Conservation (phyloP, 1,140 invertebrate genomes). For the Caerostris darwini region DNA sequence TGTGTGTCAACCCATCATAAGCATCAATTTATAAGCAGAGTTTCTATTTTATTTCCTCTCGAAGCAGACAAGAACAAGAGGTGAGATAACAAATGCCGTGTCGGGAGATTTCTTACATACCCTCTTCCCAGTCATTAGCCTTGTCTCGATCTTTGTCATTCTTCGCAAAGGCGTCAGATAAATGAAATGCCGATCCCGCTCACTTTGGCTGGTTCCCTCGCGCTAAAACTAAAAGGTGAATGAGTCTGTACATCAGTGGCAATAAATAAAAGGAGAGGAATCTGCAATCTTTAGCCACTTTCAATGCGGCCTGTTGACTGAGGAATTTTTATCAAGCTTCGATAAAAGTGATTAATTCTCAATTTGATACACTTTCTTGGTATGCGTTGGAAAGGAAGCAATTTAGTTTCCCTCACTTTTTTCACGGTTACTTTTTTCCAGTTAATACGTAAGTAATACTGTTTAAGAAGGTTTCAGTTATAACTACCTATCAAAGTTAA, state of each 20-base stretch:
- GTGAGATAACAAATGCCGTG: too few relatives aligned
- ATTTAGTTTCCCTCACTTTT: not conserved
- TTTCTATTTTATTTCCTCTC: too few relatives aligned
- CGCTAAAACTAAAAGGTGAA: too few relatives aligned
- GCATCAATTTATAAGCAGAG: too few relatives aligned
- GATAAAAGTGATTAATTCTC: not conserved
- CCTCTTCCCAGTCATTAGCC: not conserved
- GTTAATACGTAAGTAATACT: too few relatives aligned
- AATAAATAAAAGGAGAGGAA: constrained; percentile 3
- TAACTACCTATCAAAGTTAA: too few relatives aligned
- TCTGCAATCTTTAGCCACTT: not conserved
- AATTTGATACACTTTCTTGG: not conserved
- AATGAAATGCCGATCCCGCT: constrained; percentile 18
- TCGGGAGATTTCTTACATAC: too few relatives aligned
- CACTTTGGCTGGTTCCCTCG: too few relatives aligned
- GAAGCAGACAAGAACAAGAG: too few relatives aligned
- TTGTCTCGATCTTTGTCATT: not conserved
- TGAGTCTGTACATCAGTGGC: not conserved
- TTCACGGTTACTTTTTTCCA: too few relatives aligned
- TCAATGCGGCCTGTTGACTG: not conserved
- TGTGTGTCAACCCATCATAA: not conserved
- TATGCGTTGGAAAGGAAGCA: not conserved
- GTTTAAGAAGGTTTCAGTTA: too few relatives aligned
- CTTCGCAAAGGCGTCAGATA: not conserved
- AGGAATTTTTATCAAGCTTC: not conserved